Base-by-base conservation (phyloP, 2,888 invertebrate species). In the Phymatocera aterrima region DNA sequence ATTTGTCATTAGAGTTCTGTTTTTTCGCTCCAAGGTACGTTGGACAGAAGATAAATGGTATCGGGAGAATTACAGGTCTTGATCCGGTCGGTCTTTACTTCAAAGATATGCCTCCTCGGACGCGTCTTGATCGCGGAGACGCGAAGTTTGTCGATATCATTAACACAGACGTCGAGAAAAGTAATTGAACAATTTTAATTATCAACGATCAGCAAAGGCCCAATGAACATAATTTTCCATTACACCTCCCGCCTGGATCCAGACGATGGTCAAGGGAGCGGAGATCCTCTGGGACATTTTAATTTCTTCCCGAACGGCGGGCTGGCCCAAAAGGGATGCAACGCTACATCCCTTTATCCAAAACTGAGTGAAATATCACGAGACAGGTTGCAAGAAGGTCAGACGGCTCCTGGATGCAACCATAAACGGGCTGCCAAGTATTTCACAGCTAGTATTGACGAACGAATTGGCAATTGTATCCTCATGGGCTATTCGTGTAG, bases 81-180 rank as follows among this genome's bases (percentile, higher is more conserved):
- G 94, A 94, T 88, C 94, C 94, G 1, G 93, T 93, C 48, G 92
- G 93, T 68, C 93, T 93, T 1, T 91, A 91, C 84, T 94, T 93
- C 86, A 91, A 91, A 80, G 88, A 91, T 77, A 92, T 92, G 89
- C 92, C 92, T n/a, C 83, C 86, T 1, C 83, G 87, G 24, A 92
- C 93, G 0, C 91, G 93, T 60, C 88, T 94, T 12, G 92, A 93
- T 84, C 89, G 91, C 2, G 85, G 88, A 10, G 93, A 93, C 85
- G 94, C 94, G 0, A 84, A 85, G 77, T 93, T 93, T 83, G 93
- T 94, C 0, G 94, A 94, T 87, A 91, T 92, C 64, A 91, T 94
- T 40, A 93, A 94, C 85, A 93, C 93, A 0, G 93, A 93, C 85
- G 85, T 87, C 51, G 65, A 34, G 77, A 86, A 83, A 80, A 84